phyloP scores from a whole-genome alignment of 2,797 vertebrate genomes.

The Siniperca scherzeri region DNA sequence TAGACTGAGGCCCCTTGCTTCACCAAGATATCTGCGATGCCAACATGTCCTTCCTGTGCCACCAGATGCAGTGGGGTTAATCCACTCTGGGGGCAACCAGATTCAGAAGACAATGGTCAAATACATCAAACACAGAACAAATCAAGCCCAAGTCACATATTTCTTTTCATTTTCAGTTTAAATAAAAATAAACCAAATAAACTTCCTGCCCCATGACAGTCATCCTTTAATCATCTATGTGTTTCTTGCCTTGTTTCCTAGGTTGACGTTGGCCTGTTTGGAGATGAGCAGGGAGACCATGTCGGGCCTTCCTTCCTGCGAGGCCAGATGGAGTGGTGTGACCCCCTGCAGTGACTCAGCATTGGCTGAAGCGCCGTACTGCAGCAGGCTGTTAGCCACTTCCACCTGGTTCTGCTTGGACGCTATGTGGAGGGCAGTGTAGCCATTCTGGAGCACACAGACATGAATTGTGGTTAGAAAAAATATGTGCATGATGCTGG shows the following conservation, averaged over 20 bases:
- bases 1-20: constrained; percentile 94
- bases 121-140: constrained; percentile 7
- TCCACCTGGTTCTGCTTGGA: constrained; percentile 98
- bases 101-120: constrained; percentile 31
- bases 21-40: constrained; percentile 93
- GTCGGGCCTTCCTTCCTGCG: constrained; percentile 95
- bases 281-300: constrained; percentile 96
- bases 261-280: constrained; percentile 94
- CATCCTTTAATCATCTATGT: not conserved
- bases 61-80: constrained; percentile 97
- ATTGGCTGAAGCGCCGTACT: constrained; percentile 93
- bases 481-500: not conserved
- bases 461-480: constrained; percentile 4
- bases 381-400: constrained; percentile 93
- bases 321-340: constrained; percentile 96
- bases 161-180: not conserved
- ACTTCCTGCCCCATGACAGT: not conserved
- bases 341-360: constrained; percentile 95
- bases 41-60: constrained; percentile 95
- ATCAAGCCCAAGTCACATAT: not conserved
- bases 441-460: constrained; percentile 90
- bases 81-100: constrained; percentile 86
- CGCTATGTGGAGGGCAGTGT: constrained; percentile 96
- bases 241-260: constrained; percentile 93
- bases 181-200: not conserved